phyloP scores from a whole-genome alignment of 2,888 invertebrate genomes.

The Amblyjoppa fuscipennis region DNA sequence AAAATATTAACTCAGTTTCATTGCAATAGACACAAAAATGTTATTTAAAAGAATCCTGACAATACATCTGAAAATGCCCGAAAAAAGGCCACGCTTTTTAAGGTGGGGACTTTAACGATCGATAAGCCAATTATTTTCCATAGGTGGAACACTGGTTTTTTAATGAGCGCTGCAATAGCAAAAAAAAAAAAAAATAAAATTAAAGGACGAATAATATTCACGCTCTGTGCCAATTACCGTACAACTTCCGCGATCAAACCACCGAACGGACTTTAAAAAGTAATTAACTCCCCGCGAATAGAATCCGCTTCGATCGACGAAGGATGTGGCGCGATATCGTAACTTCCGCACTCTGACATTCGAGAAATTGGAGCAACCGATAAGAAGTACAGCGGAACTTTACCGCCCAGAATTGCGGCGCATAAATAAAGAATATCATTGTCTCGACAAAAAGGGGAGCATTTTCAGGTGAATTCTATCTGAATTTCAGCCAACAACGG shows the following conservation, averaged over 20 bases:
- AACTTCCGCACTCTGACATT: slow-evolving; percentile 57
- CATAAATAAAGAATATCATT: background rate
- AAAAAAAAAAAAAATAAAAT: background rate
- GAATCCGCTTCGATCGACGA: slow-evolving; percentile 35
- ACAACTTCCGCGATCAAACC: slow-evolving; percentile 43
- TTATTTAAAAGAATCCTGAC: no score
- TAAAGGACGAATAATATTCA: slow-evolving; percentile 41
- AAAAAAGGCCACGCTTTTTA: background rate
- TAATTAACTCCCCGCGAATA: slow-evolving; percentile 49
- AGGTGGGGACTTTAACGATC: background rate
- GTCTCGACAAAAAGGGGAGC: background rate
- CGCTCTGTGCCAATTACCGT: slow-evolving; percentile 49
- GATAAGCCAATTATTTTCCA: background rate
- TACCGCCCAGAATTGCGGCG: background rate
- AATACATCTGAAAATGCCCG: no score
- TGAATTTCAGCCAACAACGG: no score
- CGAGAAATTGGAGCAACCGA: slow-evolving; percentile 48
- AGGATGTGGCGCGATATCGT: slow-evolving; percentile 49
- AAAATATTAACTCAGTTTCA: background rate
- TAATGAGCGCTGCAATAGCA: background rate
- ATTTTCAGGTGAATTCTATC: background rate
- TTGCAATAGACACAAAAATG: no score
- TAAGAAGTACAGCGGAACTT: slow-evolving; percentile 24
- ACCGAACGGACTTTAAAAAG: slow-evolving; percentile 45
- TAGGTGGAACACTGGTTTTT: background rate